Evolutionary conservation across 2,797 vertebrate genomes (phyloP).

Genomic region (Macrochelys suwanniensis): DNA sequence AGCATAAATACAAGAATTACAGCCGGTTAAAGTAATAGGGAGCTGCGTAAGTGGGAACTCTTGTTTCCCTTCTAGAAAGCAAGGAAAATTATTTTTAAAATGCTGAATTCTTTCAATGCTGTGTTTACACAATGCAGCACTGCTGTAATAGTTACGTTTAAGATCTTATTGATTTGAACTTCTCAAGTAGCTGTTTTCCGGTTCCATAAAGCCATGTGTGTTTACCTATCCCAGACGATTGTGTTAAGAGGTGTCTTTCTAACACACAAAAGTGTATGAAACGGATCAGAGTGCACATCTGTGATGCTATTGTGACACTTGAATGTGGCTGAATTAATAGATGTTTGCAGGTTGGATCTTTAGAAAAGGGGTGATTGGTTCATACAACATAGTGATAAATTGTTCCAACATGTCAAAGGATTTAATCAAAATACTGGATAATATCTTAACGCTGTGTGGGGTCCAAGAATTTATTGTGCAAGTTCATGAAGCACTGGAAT

Average conservation of each 20-base stretch:
- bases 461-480: not conserved
- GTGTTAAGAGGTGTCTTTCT: fast-evolving
- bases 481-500: too few species aligned
- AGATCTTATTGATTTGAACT: not conserved
- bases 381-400: not conserved
- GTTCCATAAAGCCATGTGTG: not conserved
- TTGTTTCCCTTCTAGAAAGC: too few species aligned
- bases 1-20: not conserved
- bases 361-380: not conserved
- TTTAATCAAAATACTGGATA: not conserved
- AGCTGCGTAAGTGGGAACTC: not conserved
- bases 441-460: fast-evolving
- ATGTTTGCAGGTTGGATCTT: not conserved
- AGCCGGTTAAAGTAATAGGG: not conserved
- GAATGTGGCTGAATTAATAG: not conserved
- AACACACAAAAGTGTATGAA: not conserved
- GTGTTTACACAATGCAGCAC: too few species aligned
- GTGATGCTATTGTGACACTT: not conserved
- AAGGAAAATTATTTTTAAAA: too few species aligned
- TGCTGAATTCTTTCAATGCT: too few species aligned
- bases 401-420: not conserved
- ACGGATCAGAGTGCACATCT: not conserved
- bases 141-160: not conserved
- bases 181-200: not conserved
- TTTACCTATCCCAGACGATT: not conserved